phyloP scores from a whole-genome alignment of 2,888 invertebrate genomes.

The Phaedon cochleariae region DNA sequence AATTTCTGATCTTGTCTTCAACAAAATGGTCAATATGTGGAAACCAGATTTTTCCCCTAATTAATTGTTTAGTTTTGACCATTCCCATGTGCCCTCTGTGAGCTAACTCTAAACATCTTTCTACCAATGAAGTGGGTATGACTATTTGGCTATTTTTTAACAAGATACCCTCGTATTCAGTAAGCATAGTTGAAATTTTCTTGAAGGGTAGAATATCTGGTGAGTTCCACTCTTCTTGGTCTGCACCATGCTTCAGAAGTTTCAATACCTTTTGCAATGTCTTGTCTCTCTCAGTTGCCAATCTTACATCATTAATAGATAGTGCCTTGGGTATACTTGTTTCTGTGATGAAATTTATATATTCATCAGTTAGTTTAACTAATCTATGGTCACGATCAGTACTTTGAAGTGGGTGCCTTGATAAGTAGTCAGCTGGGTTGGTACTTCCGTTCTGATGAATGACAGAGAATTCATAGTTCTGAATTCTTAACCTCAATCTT shows the following conservation, averaged over 20 bases:
- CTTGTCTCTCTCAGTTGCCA: not conserved
- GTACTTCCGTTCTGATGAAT: not conserved
- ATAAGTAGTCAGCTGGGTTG: not conserved
- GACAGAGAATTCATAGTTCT: not conserved
- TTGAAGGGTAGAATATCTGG: not conserved
- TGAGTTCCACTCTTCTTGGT: not conserved
- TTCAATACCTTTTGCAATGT: not conserved
- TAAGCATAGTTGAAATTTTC: not conserved
- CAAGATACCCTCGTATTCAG: not conserved
- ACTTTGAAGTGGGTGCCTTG: not conserved
- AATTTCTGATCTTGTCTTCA: not conserved
- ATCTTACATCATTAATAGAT: not conserved
- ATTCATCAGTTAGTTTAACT: not conserved
- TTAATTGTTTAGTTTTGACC: slow-evolving; percentile 1
- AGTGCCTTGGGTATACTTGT: not conserved
- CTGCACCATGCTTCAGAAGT: not conserved
- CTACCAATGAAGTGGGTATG: too few species aligned
- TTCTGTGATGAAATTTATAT: not conserved
- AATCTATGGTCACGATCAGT: not conserved
- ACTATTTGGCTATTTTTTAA: not conserved
- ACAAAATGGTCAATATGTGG: not conserved
- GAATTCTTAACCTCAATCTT: not conserved
- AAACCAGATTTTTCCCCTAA: not conserved
- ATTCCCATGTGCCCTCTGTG: not conserved
- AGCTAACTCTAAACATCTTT: not conserved